Percentiles rank a stretch among this genome's conserved stretches.
Evolutionary conservation across 2,797 vertebrate species (phyloP).

Genomic region (Pagetopsis macropterus): DNA sequence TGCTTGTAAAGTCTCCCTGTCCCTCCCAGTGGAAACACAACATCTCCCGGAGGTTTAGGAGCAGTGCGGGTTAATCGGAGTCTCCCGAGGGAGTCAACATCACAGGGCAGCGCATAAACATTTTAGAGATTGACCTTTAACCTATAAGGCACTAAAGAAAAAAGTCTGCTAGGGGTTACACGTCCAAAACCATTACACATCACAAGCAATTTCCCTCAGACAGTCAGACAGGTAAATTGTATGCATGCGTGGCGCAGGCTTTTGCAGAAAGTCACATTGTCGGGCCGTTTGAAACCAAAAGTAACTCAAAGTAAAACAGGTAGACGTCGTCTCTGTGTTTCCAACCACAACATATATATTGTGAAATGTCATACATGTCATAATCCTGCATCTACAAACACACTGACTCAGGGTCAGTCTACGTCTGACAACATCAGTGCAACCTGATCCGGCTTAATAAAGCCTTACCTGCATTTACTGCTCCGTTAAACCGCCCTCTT

Average conservation of each 20-base stretch:
- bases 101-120: conserved; percentile 68
- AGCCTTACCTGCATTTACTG: conserved; percentile 80
- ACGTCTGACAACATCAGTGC: conserved; percentile 68
- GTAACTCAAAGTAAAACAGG: conserved; percentile 32
- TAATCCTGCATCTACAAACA: conserved; percentile 22
- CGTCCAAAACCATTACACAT: conserved; percentile 61
- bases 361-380: conserved; percentile 15
- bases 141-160: conserved; percentile 44
- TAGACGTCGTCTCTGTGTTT: conserved; percentile 32
- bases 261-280: conserved; percentile 7
- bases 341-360: conserved; percentile 4
- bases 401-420: conserved; percentile 54
- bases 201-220: conserved; percentile 48
- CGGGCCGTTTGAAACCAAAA: conserved; percentile 11
- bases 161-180: conserved; percentile 44
- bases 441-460: conserved; percentile 75
- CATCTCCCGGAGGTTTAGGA: conserved; percentile 57
- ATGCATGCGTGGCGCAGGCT: background rate
- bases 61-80: conserved; percentile 54
- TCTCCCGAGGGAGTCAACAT: conserved; percentile 58
- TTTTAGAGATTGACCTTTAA: conserved; percentile 80
- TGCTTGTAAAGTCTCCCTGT: conserved; percentile 18
- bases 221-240: conserved; percentile 54
- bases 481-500: conserved; percentile 76
- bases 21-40: conserved; percentile 56